Conservation (phyloP, 1,140 invertebrate species). For the Phenacoccus solenopsis region DNA sequence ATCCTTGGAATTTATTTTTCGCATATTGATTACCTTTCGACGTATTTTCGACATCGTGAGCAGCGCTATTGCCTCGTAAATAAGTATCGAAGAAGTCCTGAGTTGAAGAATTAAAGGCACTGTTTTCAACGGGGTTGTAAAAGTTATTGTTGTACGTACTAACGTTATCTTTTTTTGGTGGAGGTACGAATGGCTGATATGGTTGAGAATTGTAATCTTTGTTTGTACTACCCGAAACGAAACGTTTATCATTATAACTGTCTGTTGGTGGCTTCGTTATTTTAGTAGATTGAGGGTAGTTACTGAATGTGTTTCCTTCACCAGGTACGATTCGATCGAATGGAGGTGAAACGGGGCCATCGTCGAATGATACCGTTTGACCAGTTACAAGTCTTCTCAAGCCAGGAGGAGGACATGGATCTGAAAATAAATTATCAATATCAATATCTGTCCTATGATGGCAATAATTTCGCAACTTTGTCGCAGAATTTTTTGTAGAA, state of each 20-base stretch:
- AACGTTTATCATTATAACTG: not conserved
- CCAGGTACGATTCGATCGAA: not conserved
- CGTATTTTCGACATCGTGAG: not conserved
- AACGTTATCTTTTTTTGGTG: not conserved
- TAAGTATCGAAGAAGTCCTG: not conserved
- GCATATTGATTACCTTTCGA: not conserved
- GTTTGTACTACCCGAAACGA: not conserved
- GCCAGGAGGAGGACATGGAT: not conserved
- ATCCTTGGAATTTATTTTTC: not conserved
- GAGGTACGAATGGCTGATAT: not conserved
- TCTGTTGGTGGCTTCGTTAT: not conserved
- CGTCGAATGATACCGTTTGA: not conserved
- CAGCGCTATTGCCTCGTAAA: not conserved
- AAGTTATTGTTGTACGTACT: not conserved
- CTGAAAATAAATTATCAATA: not conserved
- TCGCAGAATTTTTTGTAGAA: not conserved
- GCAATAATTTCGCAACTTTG: no score
- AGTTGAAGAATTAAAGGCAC: not conserved
- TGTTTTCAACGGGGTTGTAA: not conserved
- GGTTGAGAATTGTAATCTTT: not conserved
- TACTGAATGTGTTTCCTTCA: not conserved
- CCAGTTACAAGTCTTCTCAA: slow-evolving; percentile 8
- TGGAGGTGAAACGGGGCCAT: not conserved
- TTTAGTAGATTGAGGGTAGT: not conserved
- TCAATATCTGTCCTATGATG: no score